Base-by-base conservation (phyloP, 2,797 vertebrate genomes). In the Hydrocynus forskahlii region DNA sequence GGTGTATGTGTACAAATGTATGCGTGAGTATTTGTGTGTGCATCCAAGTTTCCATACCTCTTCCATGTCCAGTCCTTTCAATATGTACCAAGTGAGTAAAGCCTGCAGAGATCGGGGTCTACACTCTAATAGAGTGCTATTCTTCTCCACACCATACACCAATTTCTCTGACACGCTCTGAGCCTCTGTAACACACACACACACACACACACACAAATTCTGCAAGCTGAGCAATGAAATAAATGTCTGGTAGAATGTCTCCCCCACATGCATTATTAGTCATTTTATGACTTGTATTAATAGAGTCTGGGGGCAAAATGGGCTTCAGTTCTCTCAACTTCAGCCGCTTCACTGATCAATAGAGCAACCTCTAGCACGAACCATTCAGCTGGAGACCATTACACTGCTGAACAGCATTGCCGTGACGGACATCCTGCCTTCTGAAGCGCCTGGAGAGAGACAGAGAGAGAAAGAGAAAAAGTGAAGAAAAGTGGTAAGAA, bases 331-430 rank as follows among this genome's bases (percentile, higher is more conserved):
- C 29, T 66, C 45, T 67, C 23, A 63, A 81, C 69, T 52, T 66
- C 69, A 21, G 6, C 62, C 23, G 55, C 40, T 70, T 75, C 48
- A 17, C 48, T 7, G 55, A 81, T 23, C 78, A 70, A 83, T 76
- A 59, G 68, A 66, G 55, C 60, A 45, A 50, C 82, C 81, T 85
- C 52, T 79, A 78, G 79, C 73, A 91, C 93, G 85, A 95, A 99
- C 98, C 97, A 71, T 93, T 95, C 89, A 97, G 95, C 89, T 97
- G 96, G 85, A 98, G 95, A 76, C 97, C 98, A 83, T 96, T 96
- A 91, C 98, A 99, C 88, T 98, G 97, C 92, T 99, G 97, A 7
- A 96, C 96, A 0, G 97, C 98, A 84, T 99, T 98, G 84, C 97
- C 98, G 73, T 99, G 97, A 80, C 97, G 97, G 89, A 99, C 93